Base-by-base conservation (phyloP, 2,113 vertebrate genomes). In the Callipepla squamata region DNA sequence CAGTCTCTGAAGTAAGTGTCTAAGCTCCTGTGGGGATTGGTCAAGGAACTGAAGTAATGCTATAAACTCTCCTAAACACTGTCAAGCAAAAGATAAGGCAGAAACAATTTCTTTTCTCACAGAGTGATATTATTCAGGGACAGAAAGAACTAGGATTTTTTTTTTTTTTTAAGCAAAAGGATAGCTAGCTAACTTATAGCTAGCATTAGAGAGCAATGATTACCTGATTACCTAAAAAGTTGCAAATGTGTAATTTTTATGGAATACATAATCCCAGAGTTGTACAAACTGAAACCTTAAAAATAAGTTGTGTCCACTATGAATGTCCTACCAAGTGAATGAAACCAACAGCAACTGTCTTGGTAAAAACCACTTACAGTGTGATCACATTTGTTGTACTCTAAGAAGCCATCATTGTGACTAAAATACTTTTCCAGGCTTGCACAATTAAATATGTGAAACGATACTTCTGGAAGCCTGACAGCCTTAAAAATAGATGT, bases 21-120 rank as follows among this genome's bases (percentile, higher is more conserved):
- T 94, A 73, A 93, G 59, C 90, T 97, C 95, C 97, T 85, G 87
- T 45, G 87, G 91, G 96, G 45, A 77, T 91, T 95, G 91, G 68
- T 82, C 70, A 85, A 97, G 97, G 97, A 97, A 98, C 95, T 98
- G 97, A 98, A 95, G 96, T 97, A 96, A 98, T 96, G 95, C 88
- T 96, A 96, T 85, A 95, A 94, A 96, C 70, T 88, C 85, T 80
- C 80, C 80, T 91, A 93, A 96, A 90, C 47, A 74, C 93, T 81
- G 92, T 92, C 91, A 95, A 95, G 83, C 79, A 95, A 97, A 96
- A 95, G 97, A 98, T 97, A 98, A 98, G 96, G 68, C 86, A 83
- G 78, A 97, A 92, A 93, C 68, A n/a, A 78, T 95, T 87, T 92
- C 6, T 97, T 97, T 97, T 96, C 96, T 97, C 96, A 96, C 94